Evolutionary conservation across 2,888 invertebrate species (phyloP), one percentile per base, ranked within the genome.

Genomic region (Listrodromus nycthemerus): DNA sequence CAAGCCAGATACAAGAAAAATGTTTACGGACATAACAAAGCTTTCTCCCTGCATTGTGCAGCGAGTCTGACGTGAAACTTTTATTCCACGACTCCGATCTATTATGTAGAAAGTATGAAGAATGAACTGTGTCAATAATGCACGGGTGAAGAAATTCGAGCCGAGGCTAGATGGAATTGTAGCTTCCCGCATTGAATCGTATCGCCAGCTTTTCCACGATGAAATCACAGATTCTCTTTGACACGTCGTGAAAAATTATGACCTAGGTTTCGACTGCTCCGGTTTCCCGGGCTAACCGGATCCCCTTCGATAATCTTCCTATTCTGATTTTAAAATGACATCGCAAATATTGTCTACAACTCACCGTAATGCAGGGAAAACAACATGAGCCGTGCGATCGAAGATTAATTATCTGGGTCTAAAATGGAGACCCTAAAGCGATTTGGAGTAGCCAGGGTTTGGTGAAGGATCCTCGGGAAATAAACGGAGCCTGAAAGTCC

Each of bases 11-110:
- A 48, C 37, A 70, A 66, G 79, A 70, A 83, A 83, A 83, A 83
- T 83, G 21, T 79, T 79, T 74, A 75, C 74, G 69, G 74, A 74
- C 67, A 74, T 45, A 78, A 82, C 58, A 73, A 66, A 73, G 21
- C 48, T 52, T 52, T 30, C 67, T 74, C 41, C 27, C 37, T 71
- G 30, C 24, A 13, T 21, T 13, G 48, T 33, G 27, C 30, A 33
- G 24, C 10, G 45, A 41, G 24, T 63, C 58, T 21, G 41, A 63
- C 41, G 52, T 65, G 52, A 63, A 74, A 78, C 50, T 78, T 69
- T 69, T 16, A 67, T 67, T 61, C 27, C 50, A 24, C 41, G 24
- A 45, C 58, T 13, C 6, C 52, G n/a, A 76, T 50, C 69, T 37
- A 67, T 73, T 41, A 77, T 67, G 52, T 16, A 41, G 10, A 30